Conservation (phyloP, 2,888 invertebrate genomes). For the Rhaphigaster nebulosa region DNA sequence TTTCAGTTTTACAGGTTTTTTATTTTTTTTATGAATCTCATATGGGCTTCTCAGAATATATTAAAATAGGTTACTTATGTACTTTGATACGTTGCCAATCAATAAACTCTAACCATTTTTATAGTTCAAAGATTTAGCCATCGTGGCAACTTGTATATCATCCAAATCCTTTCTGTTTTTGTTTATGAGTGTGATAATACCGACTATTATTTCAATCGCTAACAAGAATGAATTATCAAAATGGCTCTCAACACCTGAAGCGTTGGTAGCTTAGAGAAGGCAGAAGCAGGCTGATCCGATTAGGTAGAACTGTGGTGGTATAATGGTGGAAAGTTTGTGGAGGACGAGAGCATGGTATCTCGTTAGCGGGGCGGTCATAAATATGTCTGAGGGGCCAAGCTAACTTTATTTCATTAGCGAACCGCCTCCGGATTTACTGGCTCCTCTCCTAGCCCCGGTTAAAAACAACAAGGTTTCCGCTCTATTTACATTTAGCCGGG, state of each 20-base stretch:
- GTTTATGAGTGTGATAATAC: neutral
- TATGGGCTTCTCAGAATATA: too few relatives aligned
- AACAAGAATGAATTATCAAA: neutral
- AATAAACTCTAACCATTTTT: too few relatives aligned
- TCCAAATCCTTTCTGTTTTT: neutral
- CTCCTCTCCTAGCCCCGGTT: conserved; percentile 31
- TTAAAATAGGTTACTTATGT: too few relatives aligned
- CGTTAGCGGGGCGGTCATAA: conserved; percentile 58
- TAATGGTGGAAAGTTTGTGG: conserved; percentile 56
- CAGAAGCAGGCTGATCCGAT: conserved; percentile 15
- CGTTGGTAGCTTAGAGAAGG: neutral
- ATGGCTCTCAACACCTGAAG: neutral
- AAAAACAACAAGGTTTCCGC: conserved; percentile 50
- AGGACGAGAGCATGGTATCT: conserved; percentile 51
- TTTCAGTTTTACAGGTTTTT: too few relatives aligned
- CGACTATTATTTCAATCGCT: neutral
- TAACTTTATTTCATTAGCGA: conserved; percentile 59
- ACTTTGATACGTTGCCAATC: too few relatives aligned
- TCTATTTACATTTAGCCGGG: conserved; percentile 31
- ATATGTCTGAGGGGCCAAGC: conserved; percentile 40
- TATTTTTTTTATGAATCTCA: too few relatives aligned
- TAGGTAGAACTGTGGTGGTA: conserved; percentile 26
- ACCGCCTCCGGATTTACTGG: conserved; percentile 53
- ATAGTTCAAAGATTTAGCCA: too few relatives aligned
- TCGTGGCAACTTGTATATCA: neutral